Conservation (phyloP, 2,113 vertebrate genomes). For the Halichoeres trimaculatus region DNA sequence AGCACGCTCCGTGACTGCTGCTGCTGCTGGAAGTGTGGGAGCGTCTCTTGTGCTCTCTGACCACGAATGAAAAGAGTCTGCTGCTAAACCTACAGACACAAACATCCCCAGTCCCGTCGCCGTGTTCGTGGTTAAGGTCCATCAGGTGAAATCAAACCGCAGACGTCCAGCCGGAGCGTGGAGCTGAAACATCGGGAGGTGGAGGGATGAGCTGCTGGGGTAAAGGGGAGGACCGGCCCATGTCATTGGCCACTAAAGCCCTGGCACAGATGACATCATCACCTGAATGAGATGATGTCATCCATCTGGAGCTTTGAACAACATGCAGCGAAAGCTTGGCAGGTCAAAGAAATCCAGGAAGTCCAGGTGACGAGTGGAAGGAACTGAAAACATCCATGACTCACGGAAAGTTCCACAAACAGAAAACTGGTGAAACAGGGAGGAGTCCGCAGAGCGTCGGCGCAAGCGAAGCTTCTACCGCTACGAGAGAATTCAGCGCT, state of each 20-base stretch:
- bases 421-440: neutral
- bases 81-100: conserved; percentile 33
- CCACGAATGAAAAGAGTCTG: conserved; percentile 1
- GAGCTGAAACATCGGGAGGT: neutral
- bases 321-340: conserved; percentile 51
- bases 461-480: conserved; percentile 43
- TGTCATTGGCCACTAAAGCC: neutral
- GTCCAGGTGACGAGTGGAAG: conserved; percentile 7
- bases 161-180: too few relatives aligned
- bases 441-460: conserved; percentile 15
- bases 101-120: conserved; percentile 26
- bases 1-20: too few relatives aligned
- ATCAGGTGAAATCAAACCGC: conserved; percentile 49
- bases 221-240: neutral
- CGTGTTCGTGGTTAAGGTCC: conserved; percentile 56
- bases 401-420: neutral
- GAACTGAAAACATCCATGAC: neutral
- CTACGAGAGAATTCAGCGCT: conserved; percentile 28
- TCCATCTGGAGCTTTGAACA: conserved; percentile 5
- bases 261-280: neutral
- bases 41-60: neutral
- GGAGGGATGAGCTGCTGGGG: neutral
- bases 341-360: neutral
- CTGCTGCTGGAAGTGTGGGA: conserved; percentile 12
- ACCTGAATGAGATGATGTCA: neutral